A percentile compares a stretch with the other conserved stretches of the same genome.
phyloP scores from a whole-genome alignment of 2,797 vertebrate genomes.

The Poeciliopsis presidionis region DNA sequence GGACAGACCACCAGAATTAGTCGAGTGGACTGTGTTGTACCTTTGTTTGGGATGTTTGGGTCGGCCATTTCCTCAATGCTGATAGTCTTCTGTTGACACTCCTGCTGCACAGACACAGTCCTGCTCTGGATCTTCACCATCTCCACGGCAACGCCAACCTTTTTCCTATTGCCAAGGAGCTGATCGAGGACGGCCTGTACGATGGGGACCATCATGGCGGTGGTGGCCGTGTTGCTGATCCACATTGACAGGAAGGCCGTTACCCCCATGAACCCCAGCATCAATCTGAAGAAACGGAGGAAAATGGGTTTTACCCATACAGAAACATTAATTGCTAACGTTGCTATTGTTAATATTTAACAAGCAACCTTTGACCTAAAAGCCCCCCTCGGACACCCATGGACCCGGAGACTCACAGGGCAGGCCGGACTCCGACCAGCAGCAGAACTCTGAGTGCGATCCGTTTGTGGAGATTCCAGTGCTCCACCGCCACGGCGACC shows the following conservation, averaged over 20 bases:
- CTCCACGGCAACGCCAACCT: neutral
- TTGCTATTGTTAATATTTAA: neutral
- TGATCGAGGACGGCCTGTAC: conserved; percentile 91
- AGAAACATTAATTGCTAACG: neutral
- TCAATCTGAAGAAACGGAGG: conserved; percentile 79
- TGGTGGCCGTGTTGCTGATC: conserved; percentile 98
- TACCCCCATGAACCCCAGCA: conserved; percentile 95
- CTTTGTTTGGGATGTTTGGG: conserved; percentile 23
- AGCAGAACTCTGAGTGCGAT: conserved; percentile 90
- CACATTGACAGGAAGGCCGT: conserved; percentile 98
- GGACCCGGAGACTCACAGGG: conserved; percentile 83
- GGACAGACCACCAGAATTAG: neutral
- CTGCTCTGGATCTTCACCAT: neutral
- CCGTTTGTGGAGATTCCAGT: conserved; percentile 94
- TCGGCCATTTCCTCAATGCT: neutral
- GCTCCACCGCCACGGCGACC: conserved; percentile 91
- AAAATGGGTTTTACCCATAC: neutral
- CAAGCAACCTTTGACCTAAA: neutral
- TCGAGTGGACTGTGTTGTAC: conserved; percentile 1
- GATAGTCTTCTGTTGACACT: conserved; percentile 32
- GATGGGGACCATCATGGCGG: conserved; percentile 97
- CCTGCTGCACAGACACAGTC: neutral
- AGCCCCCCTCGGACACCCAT: neutral
- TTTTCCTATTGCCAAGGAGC: conserved; percentile 66
- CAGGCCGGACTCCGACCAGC: conserved; percentile 87